Evolutionary conservation across 2,888 invertebrate genomes (phyloP), one percentile per base, ranked within the genome.

Genomic region (Ganaspis brasiliensis): DNA sequence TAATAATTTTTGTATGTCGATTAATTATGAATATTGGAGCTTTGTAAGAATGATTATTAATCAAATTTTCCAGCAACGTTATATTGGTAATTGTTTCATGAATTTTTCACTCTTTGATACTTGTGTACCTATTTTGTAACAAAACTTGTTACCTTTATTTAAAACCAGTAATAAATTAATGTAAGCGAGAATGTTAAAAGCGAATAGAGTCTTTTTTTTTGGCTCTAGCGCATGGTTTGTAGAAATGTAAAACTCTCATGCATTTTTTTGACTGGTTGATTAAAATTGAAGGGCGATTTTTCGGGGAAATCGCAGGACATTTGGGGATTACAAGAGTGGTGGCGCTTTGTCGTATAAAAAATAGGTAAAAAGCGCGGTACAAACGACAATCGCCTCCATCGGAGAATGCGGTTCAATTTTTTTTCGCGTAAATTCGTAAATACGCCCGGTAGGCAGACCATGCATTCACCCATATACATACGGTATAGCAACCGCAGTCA

Each of bases 321-420:
- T 21, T 40, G 67, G 67, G 67, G 45, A 67, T 67, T 67, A 67
- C 67, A 67, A 24, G 67, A 24, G 82, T 76, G 82, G 83, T 81
- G 82, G 86, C 86, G 83, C 85, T 87, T 84, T 86, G 86, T 84
- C 86, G 88, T 84, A 87, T 87, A 87, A 87, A 87, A 87, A 87
- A 87, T 84, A 82, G 85, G 87, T 88, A 88, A 89, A 87, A 86
- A 85, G 86, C 85, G 63, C 56, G 87, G 86, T 88, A 89, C 88
- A 86, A 87, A 89, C 86, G 88, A 89, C 87, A 88, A 88, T 88
- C 80, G 82, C 67, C 67, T 67, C 67, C 67, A 67, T 67, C 67
- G 67, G 67, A 67, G 67, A 67, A 67, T 67, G 67, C 67, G 67
- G 67, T 67, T 67, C 67, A 67, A 67, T 67, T 67, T 67, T 67